Percentiles rank a stretch among this genome's conserved stretches.
These are phyloP conservation scores for Dendrocopos noguchii DNA, from an alignment of 2,113 vertebrate species.

Conservation along the genomic window DNA sequence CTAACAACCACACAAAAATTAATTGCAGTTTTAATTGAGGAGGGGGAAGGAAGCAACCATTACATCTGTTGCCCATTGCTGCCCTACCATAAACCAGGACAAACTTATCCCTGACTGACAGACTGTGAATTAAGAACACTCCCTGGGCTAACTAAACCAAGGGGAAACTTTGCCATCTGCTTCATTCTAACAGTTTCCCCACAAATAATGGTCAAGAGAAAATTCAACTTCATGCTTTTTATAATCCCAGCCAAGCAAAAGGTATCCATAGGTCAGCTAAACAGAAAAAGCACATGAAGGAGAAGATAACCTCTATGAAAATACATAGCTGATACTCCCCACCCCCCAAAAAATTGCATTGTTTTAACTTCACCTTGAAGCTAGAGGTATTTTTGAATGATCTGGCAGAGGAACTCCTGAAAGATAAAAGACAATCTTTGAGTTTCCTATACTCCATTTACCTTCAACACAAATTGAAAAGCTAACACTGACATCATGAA, in stretches of 20 bases:
- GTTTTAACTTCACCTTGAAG: slow-evolving; percentile 72
- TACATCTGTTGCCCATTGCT: not conserved
- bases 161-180: not conserved
- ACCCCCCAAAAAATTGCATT: not conserved
- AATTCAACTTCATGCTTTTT: not conserved
- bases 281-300: not conserved
- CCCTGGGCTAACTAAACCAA: not conserved
- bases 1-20: not conserved
- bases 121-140: not conserved
- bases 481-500: not conserved
- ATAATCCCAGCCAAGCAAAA: not conserved
- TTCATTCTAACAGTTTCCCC: not conserved
- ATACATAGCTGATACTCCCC: not conserved
- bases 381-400: slow-evolving; percentile 49
- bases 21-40: not conserved
- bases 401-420: slow-evolving; percentile 66
- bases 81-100: not conserved
- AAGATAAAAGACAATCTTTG: slow-evolving; percentile 16
- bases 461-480: slow-evolving; percentile 1
- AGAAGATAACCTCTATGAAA: not conserved
- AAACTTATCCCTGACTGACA: not conserved
- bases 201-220: not conserved
- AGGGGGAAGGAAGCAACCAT: not conserved
- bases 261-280: not conserved
- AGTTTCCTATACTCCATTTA: not conserved